Conservation (phyloP, 64 coral and sea anemone genomes). For the Montipora capricornis region DNA sequence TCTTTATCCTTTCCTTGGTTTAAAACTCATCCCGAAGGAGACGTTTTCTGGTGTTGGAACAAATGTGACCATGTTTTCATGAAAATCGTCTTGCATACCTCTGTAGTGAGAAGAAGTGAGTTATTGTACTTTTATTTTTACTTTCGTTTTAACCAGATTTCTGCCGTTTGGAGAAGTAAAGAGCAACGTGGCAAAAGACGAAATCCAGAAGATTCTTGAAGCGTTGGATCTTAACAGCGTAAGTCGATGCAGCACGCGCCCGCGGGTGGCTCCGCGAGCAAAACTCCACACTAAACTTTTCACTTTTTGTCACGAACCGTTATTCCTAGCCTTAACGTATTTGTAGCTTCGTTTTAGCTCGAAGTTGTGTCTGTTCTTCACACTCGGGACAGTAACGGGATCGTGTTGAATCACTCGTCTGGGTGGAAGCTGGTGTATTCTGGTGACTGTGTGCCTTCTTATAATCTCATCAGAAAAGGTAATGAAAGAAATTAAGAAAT, state of each 20-base stretch:
- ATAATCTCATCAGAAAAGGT: conserved; percentile 33
- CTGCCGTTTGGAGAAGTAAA: conserved; percentile 28
- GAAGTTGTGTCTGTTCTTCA: conserved; percentile 29
- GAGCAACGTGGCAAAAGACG: background rate
- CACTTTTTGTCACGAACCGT: no score
- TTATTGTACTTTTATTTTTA: background rate
- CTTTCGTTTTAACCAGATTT: background rate
- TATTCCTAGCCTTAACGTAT: background rate
- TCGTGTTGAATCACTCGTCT: conserved; percentile 17
- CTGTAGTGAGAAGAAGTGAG: no score
- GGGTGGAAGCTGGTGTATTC: conserved; percentile 59
- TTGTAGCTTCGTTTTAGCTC: conserved; percentile 2
- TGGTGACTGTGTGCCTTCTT: conserved; percentile 36
- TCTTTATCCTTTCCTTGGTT: no score
- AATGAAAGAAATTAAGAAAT: background rate
- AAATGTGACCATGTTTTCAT: no score
- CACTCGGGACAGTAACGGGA: conserved; percentile 24
- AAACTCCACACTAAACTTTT: no score
- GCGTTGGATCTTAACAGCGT: background rate
- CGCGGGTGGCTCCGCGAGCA: no score
- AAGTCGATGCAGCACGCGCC: background rate
- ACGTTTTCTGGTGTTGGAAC: no score
- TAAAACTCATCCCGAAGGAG: no score
- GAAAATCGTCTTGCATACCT: no score
- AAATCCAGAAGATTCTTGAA: background rate